Conservation (phyloP, 1,140 invertebrate genomes). For the Plectrocnemia conspersa region DNA sequence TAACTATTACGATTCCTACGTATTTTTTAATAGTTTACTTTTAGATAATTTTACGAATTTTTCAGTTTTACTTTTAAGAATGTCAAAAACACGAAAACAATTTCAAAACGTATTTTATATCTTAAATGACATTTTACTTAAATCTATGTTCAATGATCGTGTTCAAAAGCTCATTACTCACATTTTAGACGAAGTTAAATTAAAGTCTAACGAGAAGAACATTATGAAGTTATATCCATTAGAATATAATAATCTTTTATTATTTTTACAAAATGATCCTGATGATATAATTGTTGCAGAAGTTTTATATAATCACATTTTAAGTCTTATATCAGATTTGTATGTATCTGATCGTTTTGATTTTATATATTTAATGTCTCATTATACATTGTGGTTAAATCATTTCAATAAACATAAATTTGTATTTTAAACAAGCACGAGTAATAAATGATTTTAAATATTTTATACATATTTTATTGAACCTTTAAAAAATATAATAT, state of each 20-base stretch:
- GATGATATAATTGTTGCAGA: neutral
- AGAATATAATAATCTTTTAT: slow-evolving; percentile 7
- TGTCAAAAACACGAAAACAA: neutral
- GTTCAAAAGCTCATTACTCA: neutral
- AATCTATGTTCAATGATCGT: neutral
- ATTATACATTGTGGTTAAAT: slow-evolving; percentile 6
- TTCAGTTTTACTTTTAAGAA: neutral
- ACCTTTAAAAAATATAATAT: neutral
- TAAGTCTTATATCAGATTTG: neutral
- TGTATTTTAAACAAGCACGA: neutral
- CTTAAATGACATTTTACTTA: slow-evolving; percentile 5
- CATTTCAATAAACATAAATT: slow-evolving; percentile 1
- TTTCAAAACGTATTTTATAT: slow-evolving; percentile 11
- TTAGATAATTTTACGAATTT: neutral
- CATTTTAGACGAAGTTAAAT: slow-evolving; percentile 9
- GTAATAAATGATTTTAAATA: neutral
- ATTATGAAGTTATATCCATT: slow-evolving; percentile 7
- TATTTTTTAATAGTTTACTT: neutral
- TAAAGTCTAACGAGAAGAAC: neutral
- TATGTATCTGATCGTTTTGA: neutral
- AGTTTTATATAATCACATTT: slow-evolving; percentile 6
- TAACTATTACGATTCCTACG: neutral
- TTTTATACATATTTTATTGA: neutral
- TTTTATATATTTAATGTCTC: slow-evolving; percentile 7
- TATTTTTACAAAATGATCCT: slow-evolving; percentile 8